These are phyloP conservation scores for Parotia lawesii DNA, from an alignment of 2,113 vertebrate genomes.

Conservation along the genomic window DNA sequence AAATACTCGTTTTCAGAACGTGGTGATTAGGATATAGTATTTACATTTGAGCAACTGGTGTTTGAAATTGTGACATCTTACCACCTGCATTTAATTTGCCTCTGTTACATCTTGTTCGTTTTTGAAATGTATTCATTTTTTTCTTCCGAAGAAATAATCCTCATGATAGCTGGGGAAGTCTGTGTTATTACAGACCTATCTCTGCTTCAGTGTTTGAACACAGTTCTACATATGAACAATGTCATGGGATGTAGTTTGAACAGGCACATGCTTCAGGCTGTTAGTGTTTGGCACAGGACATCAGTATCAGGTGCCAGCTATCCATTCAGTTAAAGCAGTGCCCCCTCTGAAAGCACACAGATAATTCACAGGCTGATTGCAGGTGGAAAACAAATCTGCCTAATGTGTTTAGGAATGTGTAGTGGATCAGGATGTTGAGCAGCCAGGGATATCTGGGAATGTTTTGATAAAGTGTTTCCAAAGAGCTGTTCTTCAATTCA, in stretches of 20 bases:
- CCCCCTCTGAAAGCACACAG: neutral
- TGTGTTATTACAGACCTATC: neutral
- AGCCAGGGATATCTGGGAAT: neutral
- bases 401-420: neutral
- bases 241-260: neutral
- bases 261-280: neutral
- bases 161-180: neutral
- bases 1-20: neutral
- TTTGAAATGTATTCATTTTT: neutral
- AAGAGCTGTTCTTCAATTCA: neutral
- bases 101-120: neutral
- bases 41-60: neutral
- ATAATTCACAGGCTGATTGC: neutral
- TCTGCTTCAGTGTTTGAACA: neutral
- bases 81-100: neutral
- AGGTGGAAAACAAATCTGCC: neutral
- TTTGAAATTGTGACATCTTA: neutral
- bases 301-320: neutral
- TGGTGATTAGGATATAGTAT: neutral
- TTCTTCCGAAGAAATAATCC: neutral
- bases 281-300: neutral
- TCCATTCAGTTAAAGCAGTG: neutral
- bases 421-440: neutral
- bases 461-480: neutral
- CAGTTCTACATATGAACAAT: neutral